Conservation (phyloP, 2,797 vertebrate species). For the Sarcoramphus papa region DNA sequence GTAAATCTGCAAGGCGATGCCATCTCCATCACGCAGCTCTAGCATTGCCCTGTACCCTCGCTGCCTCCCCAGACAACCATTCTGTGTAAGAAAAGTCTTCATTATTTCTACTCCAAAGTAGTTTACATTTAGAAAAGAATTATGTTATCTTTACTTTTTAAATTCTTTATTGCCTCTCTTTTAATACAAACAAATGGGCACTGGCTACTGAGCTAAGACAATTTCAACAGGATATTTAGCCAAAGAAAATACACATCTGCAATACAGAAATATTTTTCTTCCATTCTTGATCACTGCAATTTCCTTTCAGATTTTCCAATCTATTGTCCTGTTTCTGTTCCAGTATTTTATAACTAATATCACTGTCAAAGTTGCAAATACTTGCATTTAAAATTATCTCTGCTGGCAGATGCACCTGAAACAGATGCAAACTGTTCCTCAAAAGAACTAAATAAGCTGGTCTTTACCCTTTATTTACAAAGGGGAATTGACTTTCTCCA, state of each 20-base stretch:
- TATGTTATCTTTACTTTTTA: neutral
- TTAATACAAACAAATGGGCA: neutral
- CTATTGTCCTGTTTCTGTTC: neutral
- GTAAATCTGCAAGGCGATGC: conserved; percentile 28
- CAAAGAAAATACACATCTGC: neutral
- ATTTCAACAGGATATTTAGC: neutral
- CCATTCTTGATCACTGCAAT: neutral
- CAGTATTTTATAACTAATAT: neutral
- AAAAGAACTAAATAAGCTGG: neutral
- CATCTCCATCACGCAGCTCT: neutral
- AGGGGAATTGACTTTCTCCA: neutral
- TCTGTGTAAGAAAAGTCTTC: neutral
- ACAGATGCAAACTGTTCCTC: neutral
- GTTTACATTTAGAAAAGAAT: neutral
- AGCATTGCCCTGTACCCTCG: neutral
- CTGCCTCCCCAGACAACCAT: neutral
- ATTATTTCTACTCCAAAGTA: neutral
- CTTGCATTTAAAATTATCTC: neutral
- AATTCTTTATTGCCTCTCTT: neutral
- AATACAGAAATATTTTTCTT: neutral
- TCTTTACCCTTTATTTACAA: conserved; percentile 8
- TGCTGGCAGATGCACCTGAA: neutral
- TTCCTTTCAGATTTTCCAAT: neutral
- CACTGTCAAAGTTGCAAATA: neutral
- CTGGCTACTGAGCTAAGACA: neutral